Evolutionary conservation across 2,797 vertebrate genomes (phyloP), one percentile per base, ranked within the genome.

Genomic region (Enteromius anoplus): DNA sequence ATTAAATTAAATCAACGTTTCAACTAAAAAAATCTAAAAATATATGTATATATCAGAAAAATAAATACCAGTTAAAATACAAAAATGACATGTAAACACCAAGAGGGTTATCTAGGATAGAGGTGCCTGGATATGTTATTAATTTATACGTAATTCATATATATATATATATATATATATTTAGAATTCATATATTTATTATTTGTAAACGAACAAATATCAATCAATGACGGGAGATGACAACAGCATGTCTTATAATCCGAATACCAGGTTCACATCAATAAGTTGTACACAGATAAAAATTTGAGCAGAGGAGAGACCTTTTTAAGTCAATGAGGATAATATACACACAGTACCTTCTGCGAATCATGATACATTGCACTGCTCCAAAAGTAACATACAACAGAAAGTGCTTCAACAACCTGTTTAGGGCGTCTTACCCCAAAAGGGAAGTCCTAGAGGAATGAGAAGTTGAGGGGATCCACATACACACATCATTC

Each of bases 301-400:
- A 73, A 84, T 96, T 91, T 95, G 95, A 95, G 94, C 91, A 92
- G 85, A 95, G 92, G 95, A 90, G 82, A 89, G 92, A 93, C 91
- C 89, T 94, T 89, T 93, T 89, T 93, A 91, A 92, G 85, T 94
- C 91, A 90, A 84, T 65, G 65, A 80, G 87, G 94, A 95, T 93
- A 96, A 95, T 98, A 94, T 97, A 96, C 96, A 97, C 94, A 90
- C 89, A 96, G 88, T 94, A 96, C 94, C 91, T 95, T 96, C 94
- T 93, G 94, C 95, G 86, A 93, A 93, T 55, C 51, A 55, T 87
- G 89, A 93, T 95, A 97, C 95, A 93, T 76, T 90, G 96, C 93
- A 89, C 93, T 93, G 53, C 21, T 91, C 88, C 89, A 89, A 91
- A 93, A 92, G 80, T 80, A 75, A 85, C 82, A 80, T 62, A 86